Evolutionary conservation across 2,113 vertebrate genomes (phyloP).

Genomic region (Amphiprion ocellaris): DNA sequence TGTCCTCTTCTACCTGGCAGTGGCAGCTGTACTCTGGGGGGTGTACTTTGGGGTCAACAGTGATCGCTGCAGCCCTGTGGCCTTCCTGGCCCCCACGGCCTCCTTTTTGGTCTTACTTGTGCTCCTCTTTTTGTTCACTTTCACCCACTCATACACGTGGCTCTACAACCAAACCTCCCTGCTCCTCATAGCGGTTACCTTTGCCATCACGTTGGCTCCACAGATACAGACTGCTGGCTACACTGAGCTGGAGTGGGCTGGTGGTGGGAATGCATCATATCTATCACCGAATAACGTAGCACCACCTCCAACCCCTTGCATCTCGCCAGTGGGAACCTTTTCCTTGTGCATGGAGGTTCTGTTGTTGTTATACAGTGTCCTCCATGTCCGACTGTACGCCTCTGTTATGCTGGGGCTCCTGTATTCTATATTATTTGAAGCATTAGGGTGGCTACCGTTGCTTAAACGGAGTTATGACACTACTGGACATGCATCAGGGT

Average conservation of each 20-base stretch:
- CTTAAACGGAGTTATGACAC: conserved; percentile 69
- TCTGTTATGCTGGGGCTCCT: conserved; percentile 92
- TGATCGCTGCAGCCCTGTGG: conserved; percentile 82
- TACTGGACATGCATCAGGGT: conserved; percentile 21
- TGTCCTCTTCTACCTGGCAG: conserved; percentile 92
- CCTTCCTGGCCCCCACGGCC: conserved; percentile 88
- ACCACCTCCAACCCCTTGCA: conserved; percentile 79
- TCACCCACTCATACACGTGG: conserved; percentile 89
- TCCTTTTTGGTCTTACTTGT: conserved; percentile 89
- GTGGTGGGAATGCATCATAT: conserved; percentile 74
- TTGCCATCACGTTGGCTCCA: conserved; percentile 90
- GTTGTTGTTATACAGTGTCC: conserved; percentile 94
- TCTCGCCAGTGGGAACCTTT: conserved; percentile 96
- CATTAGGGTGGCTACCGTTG: conserved; percentile 90
- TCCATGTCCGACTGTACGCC: conserved; percentile 95
- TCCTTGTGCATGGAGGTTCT: conserved; percentile 96
- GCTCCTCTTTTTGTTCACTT: conserved; percentile 92
- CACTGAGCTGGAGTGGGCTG: conserved; percentile 72
- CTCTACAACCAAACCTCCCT: conserved; percentile 91
- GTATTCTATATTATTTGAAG: conserved; percentile 95
- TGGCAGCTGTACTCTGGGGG: conserved; percentile 91
- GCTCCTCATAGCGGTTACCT: conserved; percentile 90
- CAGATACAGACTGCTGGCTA: conserved; percentile 88
- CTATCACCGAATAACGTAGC: neutral
- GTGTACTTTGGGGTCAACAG: conserved; percentile 89